Evolutionary conservation across 2,797 vertebrate species (phyloP), one percentile per base, ranked within the genome.

Genomic region (Uromys caudimaculatus): DNA sequence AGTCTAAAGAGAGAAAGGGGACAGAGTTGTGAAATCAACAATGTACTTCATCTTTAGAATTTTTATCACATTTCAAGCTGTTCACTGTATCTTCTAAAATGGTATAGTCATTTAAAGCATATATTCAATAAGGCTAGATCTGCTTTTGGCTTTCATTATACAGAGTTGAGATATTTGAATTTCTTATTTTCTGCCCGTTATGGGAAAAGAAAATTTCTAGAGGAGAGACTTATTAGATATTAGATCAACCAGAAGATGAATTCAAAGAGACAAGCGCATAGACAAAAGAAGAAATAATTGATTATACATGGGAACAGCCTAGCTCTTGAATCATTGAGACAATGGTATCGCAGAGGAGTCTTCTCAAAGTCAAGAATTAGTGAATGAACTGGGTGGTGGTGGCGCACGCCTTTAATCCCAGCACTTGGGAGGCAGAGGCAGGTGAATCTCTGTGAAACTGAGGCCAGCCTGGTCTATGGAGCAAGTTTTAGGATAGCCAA

Each of bases 161-260:
- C 44, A 67, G 13, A 88, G 17, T 16, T 93, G 76, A 76, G 76
- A 93, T 87, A 60, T 93, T 23, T 35, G 29, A 81, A 71, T 60
- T 94, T 97, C 89, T 89, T 69, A 76, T 76, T 95, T 95, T 93
- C 35, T 86, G 8, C 35, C n/a, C 89, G 16, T 84, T 73, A 47
- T 60, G n/a, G 62, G 75, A 93, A 91, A 64, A 54, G 50, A 82
- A 90, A 87, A 54, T 6, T 83, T 38, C 64, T n/a, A 87, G 82
- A 85, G 41, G 23, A 93, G 38, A 76, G 1, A 21, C 47, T 93
- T 90, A 84, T 44, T 38, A 91, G 81, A 84, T 86, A 87, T 84
- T 79, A 91, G 35, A 50, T 71, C 86, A 92, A 54, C 50, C 50
- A 79, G 35, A 90, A 91, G 76, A 81, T 93, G 47, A 94, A 91